Evolutionary conservation across 2,797 vertebrate species (phyloP).

Genomic region (Oryzias dopingdopingensis): DNA sequence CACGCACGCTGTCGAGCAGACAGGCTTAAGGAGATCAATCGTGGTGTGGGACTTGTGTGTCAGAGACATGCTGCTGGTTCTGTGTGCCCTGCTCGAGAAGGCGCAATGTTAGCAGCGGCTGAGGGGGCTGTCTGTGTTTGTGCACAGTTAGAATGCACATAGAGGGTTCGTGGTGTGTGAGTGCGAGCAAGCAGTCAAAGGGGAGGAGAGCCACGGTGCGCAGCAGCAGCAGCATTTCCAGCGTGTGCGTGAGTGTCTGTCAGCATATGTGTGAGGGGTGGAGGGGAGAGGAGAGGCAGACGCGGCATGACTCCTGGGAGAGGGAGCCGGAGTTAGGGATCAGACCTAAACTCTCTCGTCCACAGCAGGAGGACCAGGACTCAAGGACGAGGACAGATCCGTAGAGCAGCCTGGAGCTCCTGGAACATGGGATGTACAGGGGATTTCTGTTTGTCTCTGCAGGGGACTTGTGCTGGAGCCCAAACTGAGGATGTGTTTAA

Average conservation of each 20-base stretch:
- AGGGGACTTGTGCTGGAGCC: conserved; percentile 52
- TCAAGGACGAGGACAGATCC: conserved; percentile 57
- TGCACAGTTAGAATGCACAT: conserved; percentile 67
- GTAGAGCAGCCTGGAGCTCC: conserved; percentile 54
- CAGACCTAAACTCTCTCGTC: conserved; percentile 70
- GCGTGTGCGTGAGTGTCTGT: conserved; percentile 61
- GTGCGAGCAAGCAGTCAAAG: conserved; percentile 69
- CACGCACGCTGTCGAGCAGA: conserved; percentile 57
- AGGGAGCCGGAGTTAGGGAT: conserved; percentile 70
- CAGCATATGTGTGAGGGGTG: conserved; percentile 58
- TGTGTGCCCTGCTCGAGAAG: conserved; percentile 60
- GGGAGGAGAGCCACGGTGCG: conserved; percentile 66
- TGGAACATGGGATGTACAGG: conserved; percentile 36
- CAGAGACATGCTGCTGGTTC: conserved; percentile 59
- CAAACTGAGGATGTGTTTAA: conserved; percentile 70
- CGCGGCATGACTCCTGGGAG: conserved; percentile 71
- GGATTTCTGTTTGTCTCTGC: conserved; percentile 45
- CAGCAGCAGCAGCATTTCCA: conserved; percentile 54
- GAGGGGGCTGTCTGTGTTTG: conserved; percentile 62
- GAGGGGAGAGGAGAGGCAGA: conserved; percentile 72
- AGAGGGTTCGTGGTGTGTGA: conserved; percentile 64
- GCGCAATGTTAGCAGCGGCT: conserved; percentile 60
- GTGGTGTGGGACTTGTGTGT: conserved; percentile 52
- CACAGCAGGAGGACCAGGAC: conserved; percentile 63
- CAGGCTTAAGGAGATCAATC: conserved; percentile 63